Evolutionary conservation across 2,113 vertebrate genomes (phyloP).

Genomic region (Psittacus erithacus): DNA sequence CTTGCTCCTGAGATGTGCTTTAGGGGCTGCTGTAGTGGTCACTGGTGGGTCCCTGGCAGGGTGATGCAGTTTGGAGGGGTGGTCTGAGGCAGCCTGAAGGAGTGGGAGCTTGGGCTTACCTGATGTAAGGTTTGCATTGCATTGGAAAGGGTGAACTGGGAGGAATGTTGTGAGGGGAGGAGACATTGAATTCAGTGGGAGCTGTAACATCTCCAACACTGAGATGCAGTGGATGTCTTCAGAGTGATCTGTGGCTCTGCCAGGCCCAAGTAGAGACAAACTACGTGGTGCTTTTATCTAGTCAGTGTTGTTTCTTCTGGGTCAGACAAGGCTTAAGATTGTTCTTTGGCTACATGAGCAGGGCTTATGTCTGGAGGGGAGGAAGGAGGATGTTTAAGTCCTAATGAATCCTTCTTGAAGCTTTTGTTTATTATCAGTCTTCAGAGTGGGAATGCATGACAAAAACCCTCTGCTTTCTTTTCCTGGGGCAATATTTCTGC

Average conservation of each 20-base stretch:
- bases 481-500: neutral
- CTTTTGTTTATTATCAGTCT: neutral
- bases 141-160: neutral
- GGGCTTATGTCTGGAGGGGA: neutral
- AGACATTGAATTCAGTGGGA: neutral
- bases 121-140: neutral
- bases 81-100: neutral
- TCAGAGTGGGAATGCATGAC: neutral
- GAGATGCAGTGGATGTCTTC: neutral
- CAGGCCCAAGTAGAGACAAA: neutral
- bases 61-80: neutral
- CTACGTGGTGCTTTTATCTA: neutral
- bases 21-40: fast-evolving
- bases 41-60: neutral
- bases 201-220: neutral
- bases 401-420: neutral
- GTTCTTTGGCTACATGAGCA: neutral
- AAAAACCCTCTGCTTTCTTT: neutral
- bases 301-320: neutral
- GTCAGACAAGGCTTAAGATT: neutral
- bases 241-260: neutral
- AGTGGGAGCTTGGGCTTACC: neutral
- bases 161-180: neutral
- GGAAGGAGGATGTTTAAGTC: neutral
- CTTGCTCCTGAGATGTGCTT: neutral